phyloP scores from a whole-genome alignment of 2,888 invertebrate genomes.

The Ephialtes manifestator region DNA sequence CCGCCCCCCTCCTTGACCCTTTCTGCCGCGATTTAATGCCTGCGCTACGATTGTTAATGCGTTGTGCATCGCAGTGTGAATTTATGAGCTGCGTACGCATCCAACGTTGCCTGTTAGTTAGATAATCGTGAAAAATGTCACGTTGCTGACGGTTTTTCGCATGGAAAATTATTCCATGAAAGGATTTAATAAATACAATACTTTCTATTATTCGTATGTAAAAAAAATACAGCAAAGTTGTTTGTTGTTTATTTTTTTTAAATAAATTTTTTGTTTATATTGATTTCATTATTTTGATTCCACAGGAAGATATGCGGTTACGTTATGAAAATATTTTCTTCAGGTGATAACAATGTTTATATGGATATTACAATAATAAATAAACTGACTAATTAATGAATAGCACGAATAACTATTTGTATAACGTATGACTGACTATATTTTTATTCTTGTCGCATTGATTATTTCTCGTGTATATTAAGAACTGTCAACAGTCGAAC shows the following conservation, averaged over 20 bases:
- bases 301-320: no score
- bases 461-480: no score
- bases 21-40: conserved; percentile 66
- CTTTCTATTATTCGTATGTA: neutral
- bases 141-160: neutral
- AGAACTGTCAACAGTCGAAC: no score
- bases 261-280: no score
- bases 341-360: no score
- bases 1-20: conserved; percentile 33
- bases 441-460: no score
- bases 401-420: no score
- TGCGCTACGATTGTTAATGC: conserved; percentile 69
- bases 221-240: neutral
- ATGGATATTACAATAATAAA: no score
- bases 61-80: conserved; percentile 14
- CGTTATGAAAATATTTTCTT: no score
- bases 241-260: neutral
- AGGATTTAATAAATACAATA: neutral
- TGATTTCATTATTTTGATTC: no score
- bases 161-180: neutral
- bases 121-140: conserved; percentile 13
- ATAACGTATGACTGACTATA: no score
- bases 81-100: conserved; percentile 31
- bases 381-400: no score
- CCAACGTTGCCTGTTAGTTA: neutral